Evolutionary conservation across 2,888 invertebrate species (phyloP).

Genomic region (Disparrhopalites patrizii): DNA sequence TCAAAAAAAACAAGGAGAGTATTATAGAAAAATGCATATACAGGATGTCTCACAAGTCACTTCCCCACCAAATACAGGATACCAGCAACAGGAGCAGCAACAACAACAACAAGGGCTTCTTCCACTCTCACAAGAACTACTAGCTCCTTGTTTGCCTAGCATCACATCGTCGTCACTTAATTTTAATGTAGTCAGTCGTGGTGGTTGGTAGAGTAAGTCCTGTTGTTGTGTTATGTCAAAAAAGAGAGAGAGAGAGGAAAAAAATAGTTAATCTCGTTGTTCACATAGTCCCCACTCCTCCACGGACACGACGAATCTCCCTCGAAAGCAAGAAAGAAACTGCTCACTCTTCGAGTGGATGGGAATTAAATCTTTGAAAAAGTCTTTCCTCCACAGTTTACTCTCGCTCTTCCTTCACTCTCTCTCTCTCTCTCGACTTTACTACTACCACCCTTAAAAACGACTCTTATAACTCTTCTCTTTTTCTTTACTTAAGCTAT

Average conservation of each 20-base stretch:
- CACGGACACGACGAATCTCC: conserved; percentile 7
- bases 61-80: conserved; percentile 12
- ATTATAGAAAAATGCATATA: no score
- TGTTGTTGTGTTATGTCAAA: conserved; percentile 3
- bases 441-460: no score
- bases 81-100: background rate
- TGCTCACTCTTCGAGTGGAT: background rate
- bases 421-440: background rate
- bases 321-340: conserved; percentile 9
- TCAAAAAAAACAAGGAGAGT: no score
- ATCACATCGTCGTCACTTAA: conserved; percentile 14
- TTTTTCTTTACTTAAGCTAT: conserved; percentile 1
- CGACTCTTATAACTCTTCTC: no score
- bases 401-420: no score
- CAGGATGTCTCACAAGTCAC: conserved; percentile 3
- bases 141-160: background rate
- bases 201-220: background rate
- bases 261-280: conserved; percentile 1
- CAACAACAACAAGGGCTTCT: background rate
- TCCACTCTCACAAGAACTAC: conserved; percentile 7
- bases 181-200: background rate
- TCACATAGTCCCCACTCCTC: conserved; percentile 7
- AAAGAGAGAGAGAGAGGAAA: no score
- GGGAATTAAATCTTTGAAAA: background rate
- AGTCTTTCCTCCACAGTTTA: no score